A percentile compares a stretch with the other conserved stretches of the same genome.
Conservation (phyloP, 2,888 invertebrate species). For the Amorpha juglandis region DNA sequence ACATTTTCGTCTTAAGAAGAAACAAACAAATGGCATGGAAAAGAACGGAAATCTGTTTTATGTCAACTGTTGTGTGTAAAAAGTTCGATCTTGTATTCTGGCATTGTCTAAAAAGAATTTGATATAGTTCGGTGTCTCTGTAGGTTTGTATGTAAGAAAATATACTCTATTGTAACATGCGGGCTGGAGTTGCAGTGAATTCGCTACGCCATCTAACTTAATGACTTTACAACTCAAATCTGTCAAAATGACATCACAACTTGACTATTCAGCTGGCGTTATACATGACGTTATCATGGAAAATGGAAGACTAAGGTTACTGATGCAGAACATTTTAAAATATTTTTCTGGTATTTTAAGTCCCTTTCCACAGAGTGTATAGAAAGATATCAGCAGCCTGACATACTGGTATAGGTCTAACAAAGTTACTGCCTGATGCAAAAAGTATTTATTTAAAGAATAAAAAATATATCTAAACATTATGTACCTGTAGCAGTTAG, state of each 20-base stretch:
- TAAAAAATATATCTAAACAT: not conserved
- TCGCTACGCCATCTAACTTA: constrained; percentile 33
- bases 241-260: constrained; percentile 5
- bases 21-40: constrained; percentile 40
- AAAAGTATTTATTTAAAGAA: too few relatives aligned
- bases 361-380: too few relatives aligned
- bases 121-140: constrained; percentile 75
- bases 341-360: not conserved
- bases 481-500: not conserved
- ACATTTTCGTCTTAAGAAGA: constrained; percentile 32
- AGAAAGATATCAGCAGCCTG: too few relatives aligned
- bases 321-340: not conserved
- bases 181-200: constrained; percentile 54
- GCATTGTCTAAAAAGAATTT: constrained; percentile 81
- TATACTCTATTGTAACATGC: constrained; percentile 80
- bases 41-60: constrained; percentile 52
- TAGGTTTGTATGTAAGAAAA: constrained; percentile 75
- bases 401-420: too few relatives aligned
- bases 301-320: constrained; percentile 13
- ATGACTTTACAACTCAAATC: constrained; percentile 14
- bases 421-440: too few relatives aligned
- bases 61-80: constrained; percentile 76
- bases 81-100: constrained; percentile 85
- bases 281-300: too few relatives aligned
- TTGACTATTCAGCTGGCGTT: not conserved